phyloP scores from a whole-genome alignment of 2,113 vertebrate species.

The Thomomys bottae region DNA sequence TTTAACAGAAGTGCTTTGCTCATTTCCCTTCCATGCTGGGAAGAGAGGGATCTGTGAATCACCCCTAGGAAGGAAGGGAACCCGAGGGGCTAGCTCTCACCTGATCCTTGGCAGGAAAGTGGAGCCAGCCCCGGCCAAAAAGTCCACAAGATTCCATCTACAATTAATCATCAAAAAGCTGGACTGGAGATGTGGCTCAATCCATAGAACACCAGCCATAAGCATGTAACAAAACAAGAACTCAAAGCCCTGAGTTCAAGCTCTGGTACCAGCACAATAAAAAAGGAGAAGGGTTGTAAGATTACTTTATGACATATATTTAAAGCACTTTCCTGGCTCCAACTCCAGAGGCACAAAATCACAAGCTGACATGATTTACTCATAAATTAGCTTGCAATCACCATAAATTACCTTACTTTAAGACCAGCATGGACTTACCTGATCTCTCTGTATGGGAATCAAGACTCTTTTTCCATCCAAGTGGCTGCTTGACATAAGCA shows the following conservation, averaged over 20 bases:
- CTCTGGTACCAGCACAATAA: too few relatives aligned
- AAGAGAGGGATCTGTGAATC: slow-evolving; percentile 26
- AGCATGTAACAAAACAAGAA: neutral
- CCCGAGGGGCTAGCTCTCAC: neutral
- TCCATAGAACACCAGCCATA: neutral
- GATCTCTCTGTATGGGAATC: neutral
- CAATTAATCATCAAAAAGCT: too few relatives aligned
- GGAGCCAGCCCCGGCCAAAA: neutral
- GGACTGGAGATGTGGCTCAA: too few relatives aligned
- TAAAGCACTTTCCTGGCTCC: neutral
- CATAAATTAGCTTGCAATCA: neutral
- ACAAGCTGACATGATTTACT: neutral
- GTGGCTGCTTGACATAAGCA: too few relatives aligned
- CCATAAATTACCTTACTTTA: neutral
- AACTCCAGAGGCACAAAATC: neutral
- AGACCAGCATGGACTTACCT: neutral
- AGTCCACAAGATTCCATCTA: too few relatives aligned
- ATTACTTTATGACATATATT: neutral
- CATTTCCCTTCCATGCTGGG: slow-evolving; percentile 52
- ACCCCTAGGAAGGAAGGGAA: slow-evolving; percentile 21
- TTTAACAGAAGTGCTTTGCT: slow-evolving; percentile 52
- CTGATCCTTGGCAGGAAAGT: neutral
- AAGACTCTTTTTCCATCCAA: too few relatives aligned
- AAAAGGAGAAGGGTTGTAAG: neutral
- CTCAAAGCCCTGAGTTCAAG: neutral